Base-by-base conservation (phyloP, 2,113 vertebrate species). In the Phalacrocorax pelagicus region DNA sequence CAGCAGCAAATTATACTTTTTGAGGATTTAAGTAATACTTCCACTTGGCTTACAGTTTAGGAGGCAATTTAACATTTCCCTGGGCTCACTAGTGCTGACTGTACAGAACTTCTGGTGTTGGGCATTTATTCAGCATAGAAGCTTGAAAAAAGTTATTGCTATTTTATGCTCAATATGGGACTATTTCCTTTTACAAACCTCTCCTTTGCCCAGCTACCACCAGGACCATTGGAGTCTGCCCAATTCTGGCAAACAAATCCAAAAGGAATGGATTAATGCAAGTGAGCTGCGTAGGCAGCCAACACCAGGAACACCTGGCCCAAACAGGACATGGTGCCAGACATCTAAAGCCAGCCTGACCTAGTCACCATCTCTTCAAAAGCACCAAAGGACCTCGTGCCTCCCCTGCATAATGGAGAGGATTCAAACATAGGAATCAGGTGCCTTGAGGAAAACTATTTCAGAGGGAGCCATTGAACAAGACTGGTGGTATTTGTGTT, bases 101-200 rank as follows among this genome's bases (percentile, higher is more conserved):
- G 66, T 62, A 91, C 92, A 96, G 75, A 96, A 94, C 73, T 95
- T 89, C 66, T 94, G 91, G 63, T 86, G 30, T 55, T 93, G 86
- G 90, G 77, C 91, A 90, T 95, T 96, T 95, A 88, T 92, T 97
- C 96, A 97, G 86, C 90, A 91, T 66, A 93, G 96, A 94, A 94
- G 46, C 67, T 94, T 78, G 87, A 94, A 86, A 65, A 95, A 94
- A 97, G 78, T 96, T 97, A 95, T 34, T 90, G 93, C 83, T 96
- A 49, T 96, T 97, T 97, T 90, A 93, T 89, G 91, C 54, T 78
- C 75, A 91, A 52, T 63, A 82, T 87, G 92, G 96, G 86, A 96
- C 75, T 4, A 21, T 94, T 95, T 93, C 55, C 36, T 93, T 91
- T 91, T 71, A 72, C 47, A 79, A 71, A 75, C 79, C 32, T 92